These are phyloP conservation scores for Papio anubis DNA, from an alignment of 2,113 vertebrate species.

Conservation along the genomic window DNA sequence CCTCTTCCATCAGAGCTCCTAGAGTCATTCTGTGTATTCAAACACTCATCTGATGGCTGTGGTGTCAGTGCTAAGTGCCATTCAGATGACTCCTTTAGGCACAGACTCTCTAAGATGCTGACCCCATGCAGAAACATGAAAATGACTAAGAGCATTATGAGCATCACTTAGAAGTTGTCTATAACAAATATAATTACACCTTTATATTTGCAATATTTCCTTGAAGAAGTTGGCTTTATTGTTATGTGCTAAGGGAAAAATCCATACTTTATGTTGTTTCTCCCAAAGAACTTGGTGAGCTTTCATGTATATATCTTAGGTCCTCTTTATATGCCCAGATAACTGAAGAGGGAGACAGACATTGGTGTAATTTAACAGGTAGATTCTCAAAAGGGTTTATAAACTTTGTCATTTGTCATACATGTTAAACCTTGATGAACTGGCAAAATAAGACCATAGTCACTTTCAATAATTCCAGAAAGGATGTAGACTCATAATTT, in stretches of 20 bases:
- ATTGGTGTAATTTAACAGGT: background rate
- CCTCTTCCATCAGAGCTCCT: background rate
- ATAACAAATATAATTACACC: constrained; percentile 34
- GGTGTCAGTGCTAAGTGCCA: background rate
- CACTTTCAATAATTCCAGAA: background rate
- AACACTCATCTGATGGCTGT: background rate
- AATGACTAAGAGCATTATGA: constrained; percentile 12
- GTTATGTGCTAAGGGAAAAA: background rate
- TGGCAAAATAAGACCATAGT: background rate
- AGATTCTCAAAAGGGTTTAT: background rate
- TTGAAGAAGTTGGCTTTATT: constrained; percentile 20
- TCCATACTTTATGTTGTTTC: background rate
- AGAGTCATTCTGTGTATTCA: background rate
- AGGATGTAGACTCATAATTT: background rate
- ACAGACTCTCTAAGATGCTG: constrained; percentile 8
- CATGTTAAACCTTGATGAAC: background rate
- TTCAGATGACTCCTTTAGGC: constrained; percentile 4
- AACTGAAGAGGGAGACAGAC: background rate
- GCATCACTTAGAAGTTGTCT: background rate
- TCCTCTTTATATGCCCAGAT: background rate
- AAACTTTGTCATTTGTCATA: background rate
- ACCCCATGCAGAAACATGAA: background rate
- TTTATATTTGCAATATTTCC: constrained; percentile 26
- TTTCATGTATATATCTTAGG: background rate
- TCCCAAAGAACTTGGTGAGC: background rate